These are phyloP conservation scores for Lochmaea capreae DNA, from an alignment of 2,888 invertebrate species.

Conservation along the genomic window DNA sequence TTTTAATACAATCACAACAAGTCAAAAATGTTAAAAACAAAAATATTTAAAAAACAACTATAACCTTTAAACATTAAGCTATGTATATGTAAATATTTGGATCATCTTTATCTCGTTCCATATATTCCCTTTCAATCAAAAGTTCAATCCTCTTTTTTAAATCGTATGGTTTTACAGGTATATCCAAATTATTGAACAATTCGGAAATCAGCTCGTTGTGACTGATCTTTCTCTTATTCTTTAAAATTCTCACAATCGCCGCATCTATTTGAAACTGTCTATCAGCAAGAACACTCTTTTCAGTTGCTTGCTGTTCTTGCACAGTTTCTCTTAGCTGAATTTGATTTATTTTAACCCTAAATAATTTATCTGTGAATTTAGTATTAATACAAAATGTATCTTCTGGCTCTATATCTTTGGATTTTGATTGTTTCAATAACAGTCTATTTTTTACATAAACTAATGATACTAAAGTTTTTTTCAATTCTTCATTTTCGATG, in stretches of 20 bases:
- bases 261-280: conserved; percentile 99
- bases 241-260: conserved; percentile 98
- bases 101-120: conserved; percentile 97
- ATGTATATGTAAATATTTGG: conserved; percentile 95
- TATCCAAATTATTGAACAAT: conserved; percentile 94
- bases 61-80: conserved; percentile 73
- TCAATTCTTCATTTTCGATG: conserved; percentile 90
- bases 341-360: conserved; percentile 98
- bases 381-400: conserved; percentile 84
- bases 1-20: too few species aligned
- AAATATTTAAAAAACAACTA: not conserved
- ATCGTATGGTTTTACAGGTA: conserved; percentile 97
- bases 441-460: conserved; percentile 94
- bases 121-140: conserved; percentile 97
- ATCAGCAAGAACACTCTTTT: conserved; percentile 97
- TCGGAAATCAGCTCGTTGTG: conserved; percentile 96
- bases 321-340: conserved; percentile 83
- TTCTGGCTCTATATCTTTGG: conserved; percentile 86
- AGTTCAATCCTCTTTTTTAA: conserved; percentile 98
- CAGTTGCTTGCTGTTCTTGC: conserved; percentile 93
- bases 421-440: conserved; percentile 84
- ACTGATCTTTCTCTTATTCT: conserved; percentile 92
- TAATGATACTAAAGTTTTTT: conserved; percentile 92
- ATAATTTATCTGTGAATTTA: conserved; percentile 94
- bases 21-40: not conserved